A percentile compares a stretch with the other conserved stretches of the same genome.
Evolutionary conservation across 23 tunicate species (phyloP).

Genomic region (Styela clava): DNA sequence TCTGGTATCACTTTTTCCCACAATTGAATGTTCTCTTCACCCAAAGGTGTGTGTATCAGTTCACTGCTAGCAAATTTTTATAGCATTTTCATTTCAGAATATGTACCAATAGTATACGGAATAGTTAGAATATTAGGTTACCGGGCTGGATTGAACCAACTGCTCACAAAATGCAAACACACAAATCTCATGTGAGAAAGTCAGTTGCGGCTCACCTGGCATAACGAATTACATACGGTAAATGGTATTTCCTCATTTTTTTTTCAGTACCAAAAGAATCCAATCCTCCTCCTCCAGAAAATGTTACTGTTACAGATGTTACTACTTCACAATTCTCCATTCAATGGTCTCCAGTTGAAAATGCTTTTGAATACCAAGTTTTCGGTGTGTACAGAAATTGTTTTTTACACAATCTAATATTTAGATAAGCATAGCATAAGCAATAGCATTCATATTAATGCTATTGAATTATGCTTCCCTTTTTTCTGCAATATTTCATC

Average conservation of each 20-base stretch:
- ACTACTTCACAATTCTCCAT: slow-evolving; percentile 7
- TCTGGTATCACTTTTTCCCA: background rate
- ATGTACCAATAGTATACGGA: no score
- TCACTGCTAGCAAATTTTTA: no score
- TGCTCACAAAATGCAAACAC: no score
- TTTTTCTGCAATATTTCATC: no score
- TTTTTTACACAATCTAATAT: background rate
- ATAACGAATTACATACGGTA: no score
- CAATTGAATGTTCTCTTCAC: background rate
- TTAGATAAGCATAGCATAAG: background rate
- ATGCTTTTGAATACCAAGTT: slow-evolving; percentile 5
- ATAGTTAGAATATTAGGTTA: background rate
- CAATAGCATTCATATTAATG: background rate
- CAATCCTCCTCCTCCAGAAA: slow-evolving; percentile 14
- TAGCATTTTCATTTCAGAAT: no score
- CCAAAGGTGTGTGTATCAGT: no score
- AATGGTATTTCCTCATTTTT: no score
- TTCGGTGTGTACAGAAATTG: background rate
- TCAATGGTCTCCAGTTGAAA: slow-evolving; percentile 9
- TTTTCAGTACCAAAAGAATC: background rate
- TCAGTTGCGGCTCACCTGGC: no score
- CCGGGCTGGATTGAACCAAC: background rate
- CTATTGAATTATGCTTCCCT: no score
- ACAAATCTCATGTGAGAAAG: no score
- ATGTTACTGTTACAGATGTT: slow-evolving; percentile 1